phyloP scores from a whole-genome alignment of 2,113 vertebrate species.

The Centropristis striata region DNA sequence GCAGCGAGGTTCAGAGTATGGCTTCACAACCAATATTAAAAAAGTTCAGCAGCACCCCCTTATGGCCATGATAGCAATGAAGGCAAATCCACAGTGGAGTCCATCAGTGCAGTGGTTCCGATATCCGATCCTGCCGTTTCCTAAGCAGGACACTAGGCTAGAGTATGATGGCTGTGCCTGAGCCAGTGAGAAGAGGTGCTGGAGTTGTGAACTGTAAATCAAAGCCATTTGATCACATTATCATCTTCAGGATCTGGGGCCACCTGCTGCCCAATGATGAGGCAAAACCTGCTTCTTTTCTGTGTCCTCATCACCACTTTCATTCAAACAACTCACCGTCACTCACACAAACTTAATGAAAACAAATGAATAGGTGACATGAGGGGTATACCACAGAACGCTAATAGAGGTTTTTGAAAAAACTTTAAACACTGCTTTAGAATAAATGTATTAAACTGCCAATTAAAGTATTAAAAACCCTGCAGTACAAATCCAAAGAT shows the following conservation, averaged over 20 bases:
- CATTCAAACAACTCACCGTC: conserved; percentile 47
- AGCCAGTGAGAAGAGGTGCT: conserved; percentile 77
- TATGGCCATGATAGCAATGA: conserved; percentile 76
- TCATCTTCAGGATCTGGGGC: conserved; percentile 42
- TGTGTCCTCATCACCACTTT: conserved; percentile 27
- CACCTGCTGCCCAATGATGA: conserved; percentile 19
- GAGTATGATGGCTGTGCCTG: conserved; percentile 68
- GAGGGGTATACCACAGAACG: conserved; percentile 36
- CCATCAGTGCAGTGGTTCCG: conserved; percentile 75
- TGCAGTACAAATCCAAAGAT: background rate
- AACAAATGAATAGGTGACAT: conserved; percentile 22
- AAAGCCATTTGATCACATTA: conserved; percentile 59
- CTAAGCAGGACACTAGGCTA: conserved; percentile 65
- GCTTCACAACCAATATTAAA: conserved; percentile 77
- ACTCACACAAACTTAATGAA: conserved; percentile 54
- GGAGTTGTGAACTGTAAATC: conserved; percentile 70
- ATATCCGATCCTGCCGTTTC: conserved; percentile 61
- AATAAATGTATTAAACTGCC: background rate
- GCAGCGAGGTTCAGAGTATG: conserved; percentile 77
- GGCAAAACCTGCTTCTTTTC: conserved; percentile 36
- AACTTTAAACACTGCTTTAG: background rate
- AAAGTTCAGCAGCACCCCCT: conserved; percentile 76
- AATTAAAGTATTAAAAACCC: background rate
- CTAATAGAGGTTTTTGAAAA: background rate
- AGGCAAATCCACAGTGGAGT: conserved; percentile 79